phyloP scores from a whole-genome alignment of 2,113 vertebrate species.

The Illadopsis cleaveri region DNA sequence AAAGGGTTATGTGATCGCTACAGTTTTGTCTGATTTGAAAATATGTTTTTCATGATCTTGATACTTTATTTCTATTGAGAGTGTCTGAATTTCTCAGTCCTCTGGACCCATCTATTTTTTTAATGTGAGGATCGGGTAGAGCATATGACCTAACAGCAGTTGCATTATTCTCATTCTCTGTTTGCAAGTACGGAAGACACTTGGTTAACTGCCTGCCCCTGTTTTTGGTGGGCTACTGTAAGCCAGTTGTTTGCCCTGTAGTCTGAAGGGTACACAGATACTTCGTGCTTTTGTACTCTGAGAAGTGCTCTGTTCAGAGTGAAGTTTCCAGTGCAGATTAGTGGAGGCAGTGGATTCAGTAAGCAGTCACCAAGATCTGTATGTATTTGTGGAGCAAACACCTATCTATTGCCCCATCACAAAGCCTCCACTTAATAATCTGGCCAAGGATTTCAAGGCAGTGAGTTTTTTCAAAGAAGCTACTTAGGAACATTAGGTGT shows the following conservation, averaged over 20 bases:
- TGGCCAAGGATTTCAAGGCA: constrained; percentile 59
- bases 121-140: background rate
- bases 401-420: constrained; percentile 48
- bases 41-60: background rate
- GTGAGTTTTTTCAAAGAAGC: constrained; percentile 57
- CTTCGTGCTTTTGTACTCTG: constrained; percentile 86
- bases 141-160: background rate
- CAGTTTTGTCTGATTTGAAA: background rate
- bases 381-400: constrained; percentile 85
- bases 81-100: background rate
- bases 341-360: constrained; percentile 58
- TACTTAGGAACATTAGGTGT: constrained; percentile 62
- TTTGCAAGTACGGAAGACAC: background rate
- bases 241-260: constrained; percentile 87
- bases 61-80: background rate
- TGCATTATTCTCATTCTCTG: background rate
- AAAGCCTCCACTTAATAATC: constrained; percentile 59
- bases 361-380: constrained; percentile 73
- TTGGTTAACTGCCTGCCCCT: background rate
- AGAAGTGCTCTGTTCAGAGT: constrained; percentile 86
- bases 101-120: background rate
- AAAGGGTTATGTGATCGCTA: background rate
- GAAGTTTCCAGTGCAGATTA: constrained; percentile 82
- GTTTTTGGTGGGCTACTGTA: constrained; percentile 78
- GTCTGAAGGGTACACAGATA: constrained; percentile 89